phyloP scores from a whole-genome alignment of 2,797 vertebrate genomes.

The Cryptoprocta ferox region DNA sequence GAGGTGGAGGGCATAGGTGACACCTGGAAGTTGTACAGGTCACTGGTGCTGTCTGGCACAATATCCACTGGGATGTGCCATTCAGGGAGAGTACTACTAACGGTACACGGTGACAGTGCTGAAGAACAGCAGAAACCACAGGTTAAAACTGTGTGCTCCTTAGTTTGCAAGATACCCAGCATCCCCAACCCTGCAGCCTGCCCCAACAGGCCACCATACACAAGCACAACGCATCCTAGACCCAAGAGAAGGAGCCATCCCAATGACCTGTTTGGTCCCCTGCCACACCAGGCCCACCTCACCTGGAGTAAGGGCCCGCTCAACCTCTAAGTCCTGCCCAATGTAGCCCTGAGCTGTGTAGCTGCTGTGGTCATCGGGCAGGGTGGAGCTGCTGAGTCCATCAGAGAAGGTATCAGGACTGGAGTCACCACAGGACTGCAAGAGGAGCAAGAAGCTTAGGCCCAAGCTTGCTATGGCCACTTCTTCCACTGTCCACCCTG shows the following conservation, averaged over 20 bases:
- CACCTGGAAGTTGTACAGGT: constrained; percentile 90
- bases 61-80: constrained; percentile 86
- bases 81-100: constrained; percentile 81
- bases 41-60: constrained; percentile 85
- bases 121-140: constrained; percentile 1
- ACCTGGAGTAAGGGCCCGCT: constrained; percentile 85
- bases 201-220: background rate
- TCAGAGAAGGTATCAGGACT: constrained; percentile 86
- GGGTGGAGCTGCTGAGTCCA: constrained; percentile 85
- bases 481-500: background rate
- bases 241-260: background rate
- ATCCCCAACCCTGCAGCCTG: background rate
- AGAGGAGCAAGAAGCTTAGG: constrained; percentile 41
- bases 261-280: background rate
- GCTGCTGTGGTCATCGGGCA: constrained; percentile 85
- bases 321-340: constrained; percentile 90
- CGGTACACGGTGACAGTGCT: constrained; percentile 82
- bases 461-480: background rate
- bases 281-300: background rate
- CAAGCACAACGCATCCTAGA: background rate
- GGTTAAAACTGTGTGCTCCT: constrained; percentile 41
- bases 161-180: background rate
- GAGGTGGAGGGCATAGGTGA: constrained; percentile 91
- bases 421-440: constrained; percentile 78
- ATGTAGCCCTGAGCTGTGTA: constrained; percentile 81